Evolutionary conservation across 2,888 invertebrate genomes (phyloP).

Genomic region (Sclerodermus sp.): DNA sequence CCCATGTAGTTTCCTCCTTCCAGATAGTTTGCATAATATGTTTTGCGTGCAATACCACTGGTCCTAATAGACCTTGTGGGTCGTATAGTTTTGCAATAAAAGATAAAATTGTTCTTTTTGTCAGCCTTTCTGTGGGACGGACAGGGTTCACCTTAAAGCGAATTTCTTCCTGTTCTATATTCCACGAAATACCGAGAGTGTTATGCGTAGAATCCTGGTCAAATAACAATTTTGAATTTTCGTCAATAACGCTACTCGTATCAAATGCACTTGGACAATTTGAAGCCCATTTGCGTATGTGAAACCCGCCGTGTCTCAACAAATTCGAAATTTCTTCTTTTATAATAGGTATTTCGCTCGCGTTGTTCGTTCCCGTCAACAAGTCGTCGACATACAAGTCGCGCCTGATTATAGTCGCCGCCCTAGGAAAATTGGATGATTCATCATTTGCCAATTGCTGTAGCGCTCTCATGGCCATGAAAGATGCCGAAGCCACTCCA

Average conservation of each 20-base stretch:
- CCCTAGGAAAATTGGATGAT: neutral
- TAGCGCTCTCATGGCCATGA: constrained; percentile 8
- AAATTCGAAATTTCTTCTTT: neutral
- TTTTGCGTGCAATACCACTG: constrained; percentile 6
- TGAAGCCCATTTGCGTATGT: constrained; percentile 5
- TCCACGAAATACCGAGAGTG: constrained; percentile 5
- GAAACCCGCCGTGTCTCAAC: neutral
- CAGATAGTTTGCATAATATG: constrained; percentile 3
- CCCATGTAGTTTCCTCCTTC: neutral
- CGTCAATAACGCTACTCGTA: neutral
- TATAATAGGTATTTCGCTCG: neutral
- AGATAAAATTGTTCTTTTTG: constrained; percentile 8
- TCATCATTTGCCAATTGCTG: constrained; percentile 17
- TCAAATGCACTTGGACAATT: neutral
- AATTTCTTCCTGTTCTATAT: neutral
- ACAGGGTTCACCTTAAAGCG: neutral
- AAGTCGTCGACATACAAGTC: constrained; percentile 12
- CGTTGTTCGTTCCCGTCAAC: neutral
- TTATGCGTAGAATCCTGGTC: neutral
- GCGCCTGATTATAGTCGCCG: neutral
- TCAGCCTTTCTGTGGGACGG: neutral
- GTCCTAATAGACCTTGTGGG: constrained; percentile 6
- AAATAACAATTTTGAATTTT: neutral
- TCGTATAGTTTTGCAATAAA: constrained; percentile 3
- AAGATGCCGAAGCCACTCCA: constrained; percentile 13